phyloP scores from a whole-genome alignment of 2,888 invertebrate genomes.

The Byasa hedistus region DNA sequence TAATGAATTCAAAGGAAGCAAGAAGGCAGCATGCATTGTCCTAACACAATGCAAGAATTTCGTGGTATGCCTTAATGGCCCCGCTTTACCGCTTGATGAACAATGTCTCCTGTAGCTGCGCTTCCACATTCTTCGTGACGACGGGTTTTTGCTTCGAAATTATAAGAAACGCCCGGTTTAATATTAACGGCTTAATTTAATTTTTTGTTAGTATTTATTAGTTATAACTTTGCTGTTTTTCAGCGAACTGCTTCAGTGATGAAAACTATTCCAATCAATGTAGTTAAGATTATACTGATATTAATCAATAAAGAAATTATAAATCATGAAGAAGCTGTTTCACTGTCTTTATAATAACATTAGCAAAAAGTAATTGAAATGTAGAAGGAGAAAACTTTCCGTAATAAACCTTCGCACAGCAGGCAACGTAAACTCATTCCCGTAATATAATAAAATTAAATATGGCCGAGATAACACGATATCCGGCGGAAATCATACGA shows the following conservation, averaged over 20 bases:
- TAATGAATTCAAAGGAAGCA: slow-evolving; percentile 29
- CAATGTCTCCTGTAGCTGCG: slow-evolving; percentile 24
- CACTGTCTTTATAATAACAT: too few relatives aligned
- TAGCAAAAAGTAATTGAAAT: neutral
- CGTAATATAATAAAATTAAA: slow-evolving; percentile 32
- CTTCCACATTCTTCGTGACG: slow-evolving; percentile 31
- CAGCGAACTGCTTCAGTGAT: too few relatives aligned
- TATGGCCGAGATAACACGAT: slow-evolving; percentile 33
- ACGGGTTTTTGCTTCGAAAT: slow-evolving; percentile 21
- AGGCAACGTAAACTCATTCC: slow-evolving; percentile 8
- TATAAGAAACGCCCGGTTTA: slow-evolving; percentile 9
- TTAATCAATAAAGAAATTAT: too few relatives aligned
- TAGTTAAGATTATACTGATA: too few relatives aligned
- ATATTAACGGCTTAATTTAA: neutral
- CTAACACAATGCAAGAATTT: slow-evolving; percentile 33
- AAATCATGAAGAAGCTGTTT: too few relatives aligned
- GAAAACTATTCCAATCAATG: too few relatives aligned
- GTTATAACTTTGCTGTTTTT: too few relatives aligned
- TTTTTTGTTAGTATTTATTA: neutral
- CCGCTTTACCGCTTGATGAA: slow-evolving; percentile 35
- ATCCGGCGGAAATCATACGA: slow-evolving; percentile 35
- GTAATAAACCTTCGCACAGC: neutral
- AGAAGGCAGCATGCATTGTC: slow-evolving; percentile 33
- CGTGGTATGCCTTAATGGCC: slow-evolving; percentile 38
- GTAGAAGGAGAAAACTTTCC: neutral